Percentiles rank a stretch among this genome's conserved stretches.
These are phyloP conservation scores for Lycocerus yunnanus DNA, from an alignment of 2,888 invertebrate species.

Conservation along the genomic window DNA sequence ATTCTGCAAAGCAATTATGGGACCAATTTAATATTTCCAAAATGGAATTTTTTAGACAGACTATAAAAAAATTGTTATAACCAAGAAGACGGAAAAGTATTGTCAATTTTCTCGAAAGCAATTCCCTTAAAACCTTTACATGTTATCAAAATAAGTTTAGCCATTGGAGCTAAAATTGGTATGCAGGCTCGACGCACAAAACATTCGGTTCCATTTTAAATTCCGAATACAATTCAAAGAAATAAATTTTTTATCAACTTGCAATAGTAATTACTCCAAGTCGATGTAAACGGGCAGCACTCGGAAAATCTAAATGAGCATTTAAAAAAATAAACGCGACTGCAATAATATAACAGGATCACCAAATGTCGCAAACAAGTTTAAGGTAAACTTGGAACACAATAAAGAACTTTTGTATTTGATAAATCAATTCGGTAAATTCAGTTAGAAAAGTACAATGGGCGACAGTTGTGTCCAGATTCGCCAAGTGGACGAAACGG, in stretches of 20 bases:
- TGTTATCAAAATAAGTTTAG: not conserved
- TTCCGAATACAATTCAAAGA: not conserved
- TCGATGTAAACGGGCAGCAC: too few relatives aligned
- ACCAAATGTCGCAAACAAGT: slow-evolving; percentile 44
- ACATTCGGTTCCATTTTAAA: not conserved
- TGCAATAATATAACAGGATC: slow-evolving; percentile 39
- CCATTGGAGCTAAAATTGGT: not conserved
- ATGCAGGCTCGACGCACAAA: not conserved
- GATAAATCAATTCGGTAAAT: slow-evolving; percentile 50
- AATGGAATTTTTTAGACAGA: not conserved
- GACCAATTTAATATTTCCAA: not conserved
- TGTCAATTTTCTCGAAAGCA: not conserved
- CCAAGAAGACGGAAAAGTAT: not conserved
- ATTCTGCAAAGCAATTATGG: not conserved
- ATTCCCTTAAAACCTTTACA: not conserved
- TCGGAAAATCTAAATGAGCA: not conserved
- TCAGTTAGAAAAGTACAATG: slow-evolving; percentile 44
- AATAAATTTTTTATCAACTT: not conserved
- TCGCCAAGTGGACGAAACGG: slow-evolving; percentile 28
- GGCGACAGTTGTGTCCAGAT: slow-evolving; percentile 45
- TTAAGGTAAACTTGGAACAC: slow-evolving; percentile 46
- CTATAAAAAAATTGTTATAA: not conserved
- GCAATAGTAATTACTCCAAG: not conserved
- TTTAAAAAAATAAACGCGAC: not conserved
- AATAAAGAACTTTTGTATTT: slow-evolving; percentile 53